Evolutionary conservation across 2,113 vertebrate genomes (phyloP), one percentile per base, ranked within the genome.

Genomic region (Aramus guarauna): DNA sequence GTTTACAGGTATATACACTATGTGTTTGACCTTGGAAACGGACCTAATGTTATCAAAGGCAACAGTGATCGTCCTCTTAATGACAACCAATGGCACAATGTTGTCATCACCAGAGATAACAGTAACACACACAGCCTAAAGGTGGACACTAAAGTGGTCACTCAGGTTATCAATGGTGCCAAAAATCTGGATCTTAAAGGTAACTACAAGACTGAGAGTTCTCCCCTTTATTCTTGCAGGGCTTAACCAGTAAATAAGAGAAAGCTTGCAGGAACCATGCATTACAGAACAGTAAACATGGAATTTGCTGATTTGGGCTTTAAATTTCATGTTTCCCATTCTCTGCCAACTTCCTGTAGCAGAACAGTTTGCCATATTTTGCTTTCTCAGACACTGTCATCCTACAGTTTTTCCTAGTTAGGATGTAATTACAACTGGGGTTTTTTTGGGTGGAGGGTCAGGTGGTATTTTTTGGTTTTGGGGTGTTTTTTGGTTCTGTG

Each of bases 141-240:
- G 94, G 99, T 99, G 60, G 99, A 99, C 16, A 98, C 99, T 5
- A 99, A 98, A 77, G 96, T 99, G 73, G 99, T 99, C 41, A 99
- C 99, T 90, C 99, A 99, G 95, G 99, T 99, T 89, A 99, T 99
- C 97, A 99, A 99, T 14, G 99, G 99, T 85, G 99, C 99, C 96
- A 99, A 99, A 98, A 99, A 99, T 95, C 99, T 99, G 90, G 99
- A 99, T 97, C 98, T 99, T 82, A 99, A 99, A 99, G 99, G 99
- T 99, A 98, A 94, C 59, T 72, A 7, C 7, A 39, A 85, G 56
- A 45, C 21, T 60, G 60, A 24, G 9, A 29, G 19, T 32, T 36
- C 11, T 4, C 8, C 5, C 5, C 10, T 74, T 89, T 58, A 32
- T 68, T 89, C 23, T 45, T 69, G 11, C 2, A 5, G 10, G 13